Base-by-base conservation (phyloP, 1,140 invertebrate species). In the Trialeurodes vaporariorum region DNA sequence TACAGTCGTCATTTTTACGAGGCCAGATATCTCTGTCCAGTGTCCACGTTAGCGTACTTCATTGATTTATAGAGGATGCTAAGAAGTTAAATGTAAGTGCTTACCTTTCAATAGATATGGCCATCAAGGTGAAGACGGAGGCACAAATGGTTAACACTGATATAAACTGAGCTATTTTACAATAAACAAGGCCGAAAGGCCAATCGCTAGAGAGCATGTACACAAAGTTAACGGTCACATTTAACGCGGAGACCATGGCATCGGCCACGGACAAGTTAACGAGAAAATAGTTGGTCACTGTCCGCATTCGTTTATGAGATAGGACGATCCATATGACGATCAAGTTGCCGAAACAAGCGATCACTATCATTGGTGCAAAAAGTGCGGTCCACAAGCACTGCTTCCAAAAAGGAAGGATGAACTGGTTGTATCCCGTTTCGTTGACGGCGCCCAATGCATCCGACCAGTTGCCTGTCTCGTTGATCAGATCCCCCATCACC, bases 261-360 rank as follows among this genome's bases (percentile, higher is more conserved):
- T 98, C 94, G 21, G 95, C 93, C 24, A 94, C 85, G 68, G 92
- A 94, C 61, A 97, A 79, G 76, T 98, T 98, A n/a, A 96, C 89
- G 61, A 98, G 80, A 77, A 97, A 96, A 76, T 96, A 96, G 80
- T 97, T 98, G 63, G 94, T 97, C 1, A 96, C 93, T 0, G 93
- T 96, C 61, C 94, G 79, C 94, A 97, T 97, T 67, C 92, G 81
- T 69, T 91, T 86, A 79, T 96, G 90, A 21, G 91, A 89, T 58
- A 96, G 76, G 1, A 96, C 93, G 70, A 96, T 96, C 90, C 93
- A 96, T 71, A 98, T 94, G 61, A 97, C 94, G 70, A 96, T 93
- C 40, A 95, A 79, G 78, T 98, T 98, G 0, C 94, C 93, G 27
- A 90, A 87, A 13, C 93, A 91, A n/a, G 94, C 91, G 59, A 96